Evolutionary conservation across 2,113 vertebrate species (phyloP).

Genomic region (Cromileptes altivelis): DNA sequence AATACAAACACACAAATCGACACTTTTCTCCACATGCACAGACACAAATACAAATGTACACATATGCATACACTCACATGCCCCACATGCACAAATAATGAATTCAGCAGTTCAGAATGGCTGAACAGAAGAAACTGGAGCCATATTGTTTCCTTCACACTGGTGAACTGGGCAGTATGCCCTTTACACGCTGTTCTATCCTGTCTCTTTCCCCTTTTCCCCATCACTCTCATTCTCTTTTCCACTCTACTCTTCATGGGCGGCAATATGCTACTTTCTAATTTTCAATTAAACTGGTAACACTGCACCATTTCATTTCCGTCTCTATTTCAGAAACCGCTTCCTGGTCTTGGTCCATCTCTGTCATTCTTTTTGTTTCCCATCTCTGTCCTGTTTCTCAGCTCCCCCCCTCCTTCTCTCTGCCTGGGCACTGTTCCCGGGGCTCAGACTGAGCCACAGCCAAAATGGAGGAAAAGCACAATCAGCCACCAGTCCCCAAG

Average conservation of each 20-base stretch:
- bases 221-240: constrained; percentile 59
- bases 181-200: constrained; percentile 75
- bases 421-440: constrained; percentile 78
- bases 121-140: constrained; percentile 75
- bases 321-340: constrained; percentile 73
- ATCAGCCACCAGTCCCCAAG: constrained; percentile 76
- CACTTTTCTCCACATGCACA: constrained; percentile 31
- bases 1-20: constrained; percentile 29
- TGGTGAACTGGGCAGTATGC: constrained; percentile 76
- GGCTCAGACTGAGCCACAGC: constrained; percentile 75
- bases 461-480: constrained; percentile 84
- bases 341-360: constrained; percentile 74
- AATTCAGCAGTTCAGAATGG: constrained; percentile 74
- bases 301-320: constrained; percentile 73
- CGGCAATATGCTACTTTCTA: constrained; percentile 56
- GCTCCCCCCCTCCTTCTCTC: constrained; percentile 39
- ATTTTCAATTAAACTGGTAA: constrained; percentile 73
- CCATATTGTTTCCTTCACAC: constrained; percentile 78
- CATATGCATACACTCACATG: constrained; percentile 35
- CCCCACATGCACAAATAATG: constrained; percentile 61
- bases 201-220: constrained; percentile 59
- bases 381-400: constrained; percentile 69
- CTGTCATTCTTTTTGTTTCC: constrained; percentile 75
- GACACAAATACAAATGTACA: constrained; percentile 47
- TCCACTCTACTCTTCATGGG: constrained; percentile 59